Evolutionary conservation across 2,888 invertebrate species (phyloP), one percentile per base, ranked within the genome.

Genomic region (Erynnis tages): DNA sequence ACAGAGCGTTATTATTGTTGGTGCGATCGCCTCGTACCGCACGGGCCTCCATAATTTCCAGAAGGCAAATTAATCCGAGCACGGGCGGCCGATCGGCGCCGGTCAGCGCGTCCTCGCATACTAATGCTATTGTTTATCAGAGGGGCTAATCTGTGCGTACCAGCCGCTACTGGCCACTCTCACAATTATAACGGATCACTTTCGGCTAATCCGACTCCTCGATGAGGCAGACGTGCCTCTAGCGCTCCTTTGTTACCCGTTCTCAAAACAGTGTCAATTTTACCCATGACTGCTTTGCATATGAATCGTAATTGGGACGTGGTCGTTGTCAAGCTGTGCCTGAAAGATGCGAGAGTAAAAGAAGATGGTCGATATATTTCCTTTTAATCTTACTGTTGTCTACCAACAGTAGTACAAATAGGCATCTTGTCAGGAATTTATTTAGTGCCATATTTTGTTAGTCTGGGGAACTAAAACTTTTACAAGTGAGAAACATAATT

Each of bases 91-190:
- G 87, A 80, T 85, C 86, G 80, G 68, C 79, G 82, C 79, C 87
- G 87, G 87, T 86, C 86, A 78, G 73, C 66, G 77, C 82, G 81
- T 82, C 82, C 80, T 73, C 82, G 86, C 88, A 89, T 89, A 89
- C 88, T 87, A 89, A 89, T 89, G 84, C 86, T 83, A 85, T 88
- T 89, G 88, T 89, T 89, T 89, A 89, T 89, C 88, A 87, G 85
- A 85, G 83, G 82, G 85, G 81, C 86, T 89, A 89, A 89, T 89
- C 88, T 88, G 82, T 82, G 85, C 86, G 82, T 82, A 76, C 83
- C 88, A 88, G 88, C 84, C 88, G 84, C 83, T 83, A 80, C 78
- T 85, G 87, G 79, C 86, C 86, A 76, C 84, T 82, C 61, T 60
- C 60, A 55, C 65, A 66, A 66, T 67, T 65, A 67, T 67, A 67